A percentile compares a stretch with the other conserved stretches of the same genome.
phyloP scores from a whole-genome alignment of 2,888 invertebrate species.

The Thalpophila matura region DNA sequence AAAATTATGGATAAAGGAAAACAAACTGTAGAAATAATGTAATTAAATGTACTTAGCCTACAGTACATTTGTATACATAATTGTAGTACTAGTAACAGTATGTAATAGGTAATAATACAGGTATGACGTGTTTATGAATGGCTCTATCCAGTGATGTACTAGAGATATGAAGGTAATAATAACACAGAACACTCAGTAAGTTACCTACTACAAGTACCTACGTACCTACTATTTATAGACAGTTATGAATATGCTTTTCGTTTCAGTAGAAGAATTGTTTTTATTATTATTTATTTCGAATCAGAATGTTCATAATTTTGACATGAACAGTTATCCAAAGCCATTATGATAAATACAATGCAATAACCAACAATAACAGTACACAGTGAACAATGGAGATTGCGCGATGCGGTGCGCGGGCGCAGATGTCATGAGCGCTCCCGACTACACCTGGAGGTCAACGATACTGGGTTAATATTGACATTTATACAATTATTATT shows the following conservation, averaged over 20 bases:
- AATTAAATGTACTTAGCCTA: not conserved
- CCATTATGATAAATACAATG: conserved; percentile 61
- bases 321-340: conserved; percentile 54
- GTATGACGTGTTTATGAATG: conserved; percentile 11
- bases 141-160: not conserved
- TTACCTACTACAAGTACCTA: not conserved
- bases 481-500: conserved; percentile 25
- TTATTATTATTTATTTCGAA: conserved; percentile 11
- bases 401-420: conserved; percentile 56
- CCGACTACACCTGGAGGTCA: conserved; percentile 67
- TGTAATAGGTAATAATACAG: conserved; percentile 1
- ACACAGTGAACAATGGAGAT: conserved; percentile 68
- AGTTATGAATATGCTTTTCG: not conserved
- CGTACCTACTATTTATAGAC: too few species aligned
- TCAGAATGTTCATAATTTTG: conserved; percentile 29
- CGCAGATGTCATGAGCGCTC: conserved; percentile 68
- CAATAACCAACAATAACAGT: conserved; percentile 66
- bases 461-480: conserved; percentile 59
- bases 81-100: too few species aligned
- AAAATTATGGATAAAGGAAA: not conserved
- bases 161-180: not conserved
- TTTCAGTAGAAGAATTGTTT: not conserved
- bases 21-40: not conserved
- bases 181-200: not conserved
- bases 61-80: conserved; percentile 49